Conservation (phyloP, 2,888 invertebrate species). For the Napeogenes inachia region DNA sequence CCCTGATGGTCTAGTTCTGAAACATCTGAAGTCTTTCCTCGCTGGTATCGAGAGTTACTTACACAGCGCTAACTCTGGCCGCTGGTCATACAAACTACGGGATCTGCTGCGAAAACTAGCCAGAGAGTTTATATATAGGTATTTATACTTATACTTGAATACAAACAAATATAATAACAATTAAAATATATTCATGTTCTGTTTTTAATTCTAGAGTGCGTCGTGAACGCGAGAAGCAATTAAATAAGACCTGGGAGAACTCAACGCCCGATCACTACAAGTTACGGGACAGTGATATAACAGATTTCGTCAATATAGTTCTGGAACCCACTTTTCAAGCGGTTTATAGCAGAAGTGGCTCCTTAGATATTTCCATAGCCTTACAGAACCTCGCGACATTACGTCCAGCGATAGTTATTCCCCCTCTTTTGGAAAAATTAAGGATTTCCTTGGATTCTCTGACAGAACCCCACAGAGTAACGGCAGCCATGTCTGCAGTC, state of each 20-base stretch:
- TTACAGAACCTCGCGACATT: constrained; percentile 87
- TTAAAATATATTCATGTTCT: background rate
- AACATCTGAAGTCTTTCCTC: constrained; percentile 87
- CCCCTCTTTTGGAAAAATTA: constrained; percentile 87
- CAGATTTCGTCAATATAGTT: constrained; percentile 86
- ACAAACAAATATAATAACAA: background rate
- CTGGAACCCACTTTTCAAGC: constrained; percentile 86
- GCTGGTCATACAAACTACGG: constrained; percentile 84
- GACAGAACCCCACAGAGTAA: constrained; percentile 91
- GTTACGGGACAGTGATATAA: constrained; percentile 88
- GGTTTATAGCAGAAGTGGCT: constrained; percentile 85
- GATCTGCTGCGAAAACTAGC: constrained; percentile 84
- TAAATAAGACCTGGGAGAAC: constrained; percentile 82
- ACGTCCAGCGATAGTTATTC: constrained; percentile 89
- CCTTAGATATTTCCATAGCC: constrained; percentile 80
- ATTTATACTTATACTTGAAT: constrained; percentile 10
- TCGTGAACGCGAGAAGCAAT: constrained; percentile 79
- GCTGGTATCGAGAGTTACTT: constrained; percentile 90
- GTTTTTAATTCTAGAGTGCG: constrained; percentile 64
- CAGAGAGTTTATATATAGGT: constrained; percentile 80
- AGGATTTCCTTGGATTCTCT: constrained; percentile 89
- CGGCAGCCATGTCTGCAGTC: constrained; percentile 83
- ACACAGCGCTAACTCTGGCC: constrained; percentile 92
- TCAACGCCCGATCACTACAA: constrained; percentile 81
- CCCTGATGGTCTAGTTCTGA: constrained; percentile 81